phyloP scores from a whole-genome alignment of 1,140 invertebrate species.

The Drosophila varians region DNA sequence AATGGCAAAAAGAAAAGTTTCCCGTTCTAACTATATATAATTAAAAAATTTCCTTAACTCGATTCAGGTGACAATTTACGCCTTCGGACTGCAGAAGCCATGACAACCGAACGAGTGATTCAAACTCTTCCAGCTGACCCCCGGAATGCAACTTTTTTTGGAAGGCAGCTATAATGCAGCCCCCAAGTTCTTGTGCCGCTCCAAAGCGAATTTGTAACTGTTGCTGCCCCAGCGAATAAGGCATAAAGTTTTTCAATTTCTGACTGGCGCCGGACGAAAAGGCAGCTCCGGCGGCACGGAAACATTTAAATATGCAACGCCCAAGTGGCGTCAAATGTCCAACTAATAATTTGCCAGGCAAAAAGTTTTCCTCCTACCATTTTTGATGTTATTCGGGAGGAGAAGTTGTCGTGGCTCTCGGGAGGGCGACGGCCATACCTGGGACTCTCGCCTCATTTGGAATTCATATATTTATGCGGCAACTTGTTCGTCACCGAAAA shows the following conservation, averaged over 20 bases:
- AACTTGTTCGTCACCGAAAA: slow-evolving; percentile 50
- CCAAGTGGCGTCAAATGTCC: slow-evolving; percentile 62
- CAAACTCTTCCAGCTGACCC: neutral
- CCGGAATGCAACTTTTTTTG: slow-evolving; percentile 3
- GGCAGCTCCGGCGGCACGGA: neutral
- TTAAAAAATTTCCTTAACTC: neutral
- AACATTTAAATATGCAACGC: slow-evolving; percentile 41
- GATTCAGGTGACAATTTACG: neutral
- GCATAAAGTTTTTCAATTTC: slow-evolving; percentile 66
- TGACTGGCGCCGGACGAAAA: slow-evolving; percentile 9
- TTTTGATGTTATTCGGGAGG: neutral
- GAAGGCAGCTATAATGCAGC: neutral
- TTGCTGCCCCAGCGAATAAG: slow-evolving; percentile 54
- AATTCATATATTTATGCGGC: slow-evolving; percentile 70
- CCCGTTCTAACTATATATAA: no score
- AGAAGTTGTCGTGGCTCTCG: slow-evolving; percentile 10
- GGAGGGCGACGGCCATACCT: neutral
- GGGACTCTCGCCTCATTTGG: slow-evolving; percentile 42
- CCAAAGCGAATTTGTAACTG: slow-evolving; percentile 23
- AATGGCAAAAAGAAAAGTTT: no score
- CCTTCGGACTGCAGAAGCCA: neutral
- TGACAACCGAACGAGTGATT: neutral
- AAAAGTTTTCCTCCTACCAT: slow-evolving; percentile 37
- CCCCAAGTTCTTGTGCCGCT: neutral
- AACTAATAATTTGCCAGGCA: slow-evolving; percentile 72